Percentiles rank a stretch among this genome's conserved stretches.
Evolutionary conservation across 2,888 invertebrate species (phyloP).

Genomic region (Pediacus dermestoides): DNA sequence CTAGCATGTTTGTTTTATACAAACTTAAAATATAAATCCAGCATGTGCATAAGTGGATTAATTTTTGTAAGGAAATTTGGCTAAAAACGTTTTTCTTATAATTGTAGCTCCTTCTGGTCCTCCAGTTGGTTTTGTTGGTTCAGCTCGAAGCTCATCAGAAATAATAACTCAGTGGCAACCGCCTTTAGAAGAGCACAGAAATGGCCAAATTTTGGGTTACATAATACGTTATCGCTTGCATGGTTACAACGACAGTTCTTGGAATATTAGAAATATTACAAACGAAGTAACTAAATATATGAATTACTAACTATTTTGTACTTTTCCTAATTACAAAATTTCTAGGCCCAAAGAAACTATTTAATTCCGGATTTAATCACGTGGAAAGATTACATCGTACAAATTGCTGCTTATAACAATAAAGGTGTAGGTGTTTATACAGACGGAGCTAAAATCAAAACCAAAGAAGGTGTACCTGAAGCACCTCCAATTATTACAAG

Average conservation of each 20-base stretch:
- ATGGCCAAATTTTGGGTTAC: constrained; percentile 93
- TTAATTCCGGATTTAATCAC: constrained; percentile 91
- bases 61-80: constrained; percentile 4
- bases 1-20: too few species aligned
- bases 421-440: constrained; percentile 94
- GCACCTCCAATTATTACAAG: constrained; percentile 82
- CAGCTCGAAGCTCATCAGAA: constrained; percentile 89
- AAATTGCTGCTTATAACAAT: constrained; percentile 95
- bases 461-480: constrained; percentile 93
- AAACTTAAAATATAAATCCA: too few species aligned
- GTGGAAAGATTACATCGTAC: constrained; percentile 96
- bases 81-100: background rate
- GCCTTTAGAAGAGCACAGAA: constrained; percentile 89
- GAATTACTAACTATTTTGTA: constrained; percentile 6
- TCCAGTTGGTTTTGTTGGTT: constrained; percentile 91
- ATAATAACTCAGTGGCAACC: constrained; percentile 98
- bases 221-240: constrained; percentile 85
- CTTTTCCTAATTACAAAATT: constrained; percentile 2
- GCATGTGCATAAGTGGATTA: too few species aligned
- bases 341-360: constrained; percentile 77
- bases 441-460: constrained; percentile 87
- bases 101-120: constrained; percentile 89
- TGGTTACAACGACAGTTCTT: constrained; percentile 89
- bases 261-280: constrained; percentile 88
- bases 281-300: constrained; percentile 59